phyloP scores from a whole-genome alignment of 2,797 vertebrate genomes.

The Sebastolobus altivelis region DNA sequence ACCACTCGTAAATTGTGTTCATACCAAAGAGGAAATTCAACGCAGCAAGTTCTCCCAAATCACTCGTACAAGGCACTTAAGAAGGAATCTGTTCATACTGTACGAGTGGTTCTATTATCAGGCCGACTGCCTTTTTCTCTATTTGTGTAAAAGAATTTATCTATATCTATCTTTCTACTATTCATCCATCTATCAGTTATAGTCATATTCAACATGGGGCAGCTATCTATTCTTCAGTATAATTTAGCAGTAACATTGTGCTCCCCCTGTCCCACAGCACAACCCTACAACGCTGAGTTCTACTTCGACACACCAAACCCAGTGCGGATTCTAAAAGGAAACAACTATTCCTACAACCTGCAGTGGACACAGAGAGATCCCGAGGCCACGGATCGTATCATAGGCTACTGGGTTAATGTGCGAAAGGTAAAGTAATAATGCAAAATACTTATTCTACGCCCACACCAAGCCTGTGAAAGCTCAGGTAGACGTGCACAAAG shows the following conservation, averaged over 20 bases:
- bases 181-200: neutral
- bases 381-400: slow-evolving; percentile 90
- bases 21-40: neutral
- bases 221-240: neutral
- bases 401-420: slow-evolving; percentile 92
- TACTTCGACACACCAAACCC: slow-evolving; percentile 98
- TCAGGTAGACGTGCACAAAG: neutral
- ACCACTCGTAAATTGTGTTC: neutral
- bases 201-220: slow-evolving; percentile 2
- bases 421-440: slow-evolving; percentile 86
- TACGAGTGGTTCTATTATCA: neutral
- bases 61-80: neutral
- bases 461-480: neutral
- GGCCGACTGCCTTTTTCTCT: neutral
- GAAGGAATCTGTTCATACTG: neutral
- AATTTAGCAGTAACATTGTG: neutral
- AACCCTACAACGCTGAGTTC: slow-evolving; percentile 96
- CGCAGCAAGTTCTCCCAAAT: neutral
- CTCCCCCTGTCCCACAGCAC: slow-evolving; percentile 80
- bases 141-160: neutral
- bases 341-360: slow-evolving; percentile 95
- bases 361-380: slow-evolving; percentile 98
- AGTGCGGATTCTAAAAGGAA: slow-evolving; percentile 91
- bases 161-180: neutral
- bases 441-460: neutral